Evolutionary conservation across 2,888 invertebrate species (phyloP).

Genomic region (Lycia hirtaria): DNA sequence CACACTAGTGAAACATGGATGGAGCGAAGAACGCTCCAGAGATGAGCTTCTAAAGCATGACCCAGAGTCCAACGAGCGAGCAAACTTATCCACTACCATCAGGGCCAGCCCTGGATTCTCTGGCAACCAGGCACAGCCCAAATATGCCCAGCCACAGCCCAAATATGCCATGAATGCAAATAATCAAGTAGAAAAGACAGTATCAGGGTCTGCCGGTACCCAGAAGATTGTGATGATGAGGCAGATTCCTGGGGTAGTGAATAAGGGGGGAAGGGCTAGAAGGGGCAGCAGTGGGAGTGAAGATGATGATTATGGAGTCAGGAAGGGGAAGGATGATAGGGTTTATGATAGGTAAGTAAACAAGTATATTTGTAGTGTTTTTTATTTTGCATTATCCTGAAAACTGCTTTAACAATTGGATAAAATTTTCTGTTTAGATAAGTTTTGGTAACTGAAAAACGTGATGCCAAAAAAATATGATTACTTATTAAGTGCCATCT

Average conservation of each 20-base stretch:
- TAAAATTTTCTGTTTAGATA: background rate
- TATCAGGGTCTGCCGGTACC: slow-evolving; percentile 45
- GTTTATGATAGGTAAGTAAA: slow-evolving; percentile 87
- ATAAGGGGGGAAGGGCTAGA: slow-evolving; percentile 71
- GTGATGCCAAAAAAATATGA: too few species aligned
- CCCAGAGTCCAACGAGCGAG: slow-evolving; percentile 72
- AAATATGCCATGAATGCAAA: slow-evolving; percentile 2
- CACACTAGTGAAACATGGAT: slow-evolving; percentile 80
- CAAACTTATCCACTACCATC: slow-evolving; percentile 46
- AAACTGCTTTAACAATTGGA: background rate
- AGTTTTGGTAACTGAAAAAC: too few species aligned
- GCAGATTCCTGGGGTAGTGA: slow-evolving; percentile 47
- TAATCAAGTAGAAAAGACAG: background rate
- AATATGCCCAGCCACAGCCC: too few species aligned
- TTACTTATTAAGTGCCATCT: too few species aligned
- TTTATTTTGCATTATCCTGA: background rate
- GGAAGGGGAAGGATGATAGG: slow-evolving; percentile 86
- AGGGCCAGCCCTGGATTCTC: slow-evolving; percentile 61
- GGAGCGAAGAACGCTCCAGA: slow-evolving; percentile 84
- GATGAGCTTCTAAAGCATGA: slow-evolving; percentile 81
- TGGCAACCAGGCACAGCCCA: slow-evolving; percentile 36
- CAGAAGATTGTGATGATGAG: slow-evolving; percentile 49
- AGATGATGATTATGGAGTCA: slow-evolving; percentile 86
- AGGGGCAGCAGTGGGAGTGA: slow-evolving; percentile 85
- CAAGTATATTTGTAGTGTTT: background rate